Base-by-base conservation (phyloP, 2,888 invertebrate genomes). In the Ophraella communa region DNA sequence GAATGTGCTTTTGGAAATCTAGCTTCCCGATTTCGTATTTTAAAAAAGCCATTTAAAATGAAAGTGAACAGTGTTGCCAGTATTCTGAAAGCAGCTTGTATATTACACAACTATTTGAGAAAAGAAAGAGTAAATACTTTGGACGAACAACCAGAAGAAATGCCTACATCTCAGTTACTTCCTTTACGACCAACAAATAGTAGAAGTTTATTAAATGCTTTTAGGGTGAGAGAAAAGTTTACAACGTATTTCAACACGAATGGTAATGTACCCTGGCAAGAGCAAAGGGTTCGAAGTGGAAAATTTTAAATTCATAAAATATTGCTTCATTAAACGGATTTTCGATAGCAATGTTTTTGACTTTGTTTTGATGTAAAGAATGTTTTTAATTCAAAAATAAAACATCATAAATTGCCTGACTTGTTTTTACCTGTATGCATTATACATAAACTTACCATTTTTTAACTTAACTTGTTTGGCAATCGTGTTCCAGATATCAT, bases 31-130 rank as follows among this genome's bases (percentile, higher is more conserved):
- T 71, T 52, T 42, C 47, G 63, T 27, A 33, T 68, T 30, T 64
- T 59, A 45, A 24, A 33, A 61, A 62, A 30, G 58, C 70, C 70
- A n/a, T 67, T 71, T 61, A 69, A 67, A 62, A 56, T 17, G 14
- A 68, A 71, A 58, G 47, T 66, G 5, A 66, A 66, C n/a, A 71
- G 59, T 42, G 66, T 68, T 10, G 53, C 17, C 14, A 17, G 59
- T 59, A 45, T 71, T 58, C 52, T 69, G 20, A 66, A 53, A 45
- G 70, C 70, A 4, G 58, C 62, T 42, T 71, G 70, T 51, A 55
- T 69, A n/a, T 62, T 74, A 30, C 73, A 74, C 55, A 74, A 73
- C 54, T 67, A 58, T 69, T 64, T 72, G 4, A 47, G 24, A 18
- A 11, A 10, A 39, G 18, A 47, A 23, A 21, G 10, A 33, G 20